Evolutionary conservation across 2,113 vertebrate genomes (phyloP), one percentile per base, ranked within the genome.

Genomic region (Dipodomys merriami): DNA sequence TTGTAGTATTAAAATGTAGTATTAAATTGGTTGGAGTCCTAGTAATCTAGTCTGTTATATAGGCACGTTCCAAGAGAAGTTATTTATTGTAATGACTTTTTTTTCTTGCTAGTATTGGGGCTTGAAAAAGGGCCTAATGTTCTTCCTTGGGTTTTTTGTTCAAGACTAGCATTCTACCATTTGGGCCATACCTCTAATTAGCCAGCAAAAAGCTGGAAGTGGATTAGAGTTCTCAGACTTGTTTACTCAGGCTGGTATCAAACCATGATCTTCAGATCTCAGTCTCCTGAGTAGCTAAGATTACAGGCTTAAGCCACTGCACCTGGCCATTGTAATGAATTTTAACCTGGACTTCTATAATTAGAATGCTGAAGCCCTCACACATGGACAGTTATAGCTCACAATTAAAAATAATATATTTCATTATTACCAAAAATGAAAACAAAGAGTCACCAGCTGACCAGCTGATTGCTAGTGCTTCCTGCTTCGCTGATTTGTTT

Each of bases 311-410:
- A 57, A 57, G 12, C 12, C 53, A 57, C 12, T 57, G 53, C 49
- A 57, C 2, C 49, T 13, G 12, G 49, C 49, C 49, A 53, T 53
- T 64, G 29, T 22, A 77, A 77, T 91, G 44, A 27, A 69, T 78
- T 89, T 76, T 64, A 92, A 83, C 30, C 46, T 64, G 35, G 33
- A 49, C 3, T 19, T 16, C 79, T 93, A 71, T 20, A 86, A 19
- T 90, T 74, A 94, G 76, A 94, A 95, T 62, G 74, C 88, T 27
- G 69, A 86, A 4, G n/a, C 27, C 29, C 67, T 92, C 92, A 35
- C 71, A 91, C 35, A 83, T 27, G 80, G 83, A 19, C 86, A 78
- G 49, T 67, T 68, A 72, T 72, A 27, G 73, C 71, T 85, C 35
- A 83, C 62, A 76, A 39, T 39, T 25, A 15, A 39, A 86, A 78